Base-by-base conservation (phyloP, 2,797 vertebrate species). In the Sebastolobus altivelis region DNA sequence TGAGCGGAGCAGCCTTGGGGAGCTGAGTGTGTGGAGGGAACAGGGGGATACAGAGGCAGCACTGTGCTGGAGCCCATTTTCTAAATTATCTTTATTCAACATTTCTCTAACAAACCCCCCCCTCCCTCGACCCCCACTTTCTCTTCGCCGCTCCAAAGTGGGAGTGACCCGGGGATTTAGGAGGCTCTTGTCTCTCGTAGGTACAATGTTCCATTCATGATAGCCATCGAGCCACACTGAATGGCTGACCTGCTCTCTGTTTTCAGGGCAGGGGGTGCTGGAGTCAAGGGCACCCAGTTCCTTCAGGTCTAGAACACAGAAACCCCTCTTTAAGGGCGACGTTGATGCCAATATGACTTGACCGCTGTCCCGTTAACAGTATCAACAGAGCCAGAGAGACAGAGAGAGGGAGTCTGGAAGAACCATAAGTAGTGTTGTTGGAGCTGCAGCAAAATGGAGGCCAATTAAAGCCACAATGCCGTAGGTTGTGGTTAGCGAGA, bases 181-280 rank as follows among this genome's bases (percentile, higher is more conserved):
- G 88, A 81, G 85, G 87, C 83, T 87, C 90, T 94, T 94, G 90
- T 94, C 77, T 93, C 83, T 79, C 72, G 7, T 65, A 82, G 82
- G 84, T 89, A 95, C 93, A 95, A 95, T 95, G 94, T 94, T 89
- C 91, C 90, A 95, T 96, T 96, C 95, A 95, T 87, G 87, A 88
- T 65, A 72, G 72, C 81, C 73, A 85, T 90, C 79, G 65, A 80
- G 74, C 75, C 85, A 69, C 82, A 61, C 83, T 84, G 88, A 90
- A 89, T 79, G 83, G 75, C 83, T 81, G 80, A 90, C 86, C 85
- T 78, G 85, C 85, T 79, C 78, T 82, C 60, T 84, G 83, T 77
- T 87, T 84, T 81, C 65, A 75, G 79, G 52, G 75, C 74, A 68
- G 58, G 74, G 86, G 75, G 60, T 72, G 61, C 79, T 33, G 71